Percentiles rank a stretch among this genome's conserved stretches.
These are phyloP conservation scores for Lasioglossum calceatum DNA, from an alignment of 2,888 invertebrate genomes.

Conservation along the genomic window DNA sequence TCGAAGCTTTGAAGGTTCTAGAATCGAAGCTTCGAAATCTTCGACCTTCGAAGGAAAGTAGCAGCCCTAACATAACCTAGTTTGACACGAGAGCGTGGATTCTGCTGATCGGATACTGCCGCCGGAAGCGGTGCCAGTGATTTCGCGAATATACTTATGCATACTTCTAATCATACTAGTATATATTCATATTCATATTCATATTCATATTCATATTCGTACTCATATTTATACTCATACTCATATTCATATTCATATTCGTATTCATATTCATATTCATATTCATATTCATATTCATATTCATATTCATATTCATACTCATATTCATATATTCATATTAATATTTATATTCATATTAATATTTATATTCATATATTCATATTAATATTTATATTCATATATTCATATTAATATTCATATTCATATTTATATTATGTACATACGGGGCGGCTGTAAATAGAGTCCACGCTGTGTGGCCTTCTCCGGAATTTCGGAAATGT, in stretches of 20 bases:
- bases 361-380: slow-evolving; percentile 8
- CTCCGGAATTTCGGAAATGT: neutral
- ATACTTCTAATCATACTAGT: neutral
- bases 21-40: too few species aligned
- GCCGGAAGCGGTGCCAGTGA: neutral
- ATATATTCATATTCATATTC: neutral
- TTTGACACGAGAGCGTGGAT: too few species aligned
- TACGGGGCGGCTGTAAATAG: slow-evolving; percentile 46
- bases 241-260: neutral
- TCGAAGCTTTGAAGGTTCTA: too few species aligned
- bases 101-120: neutral
- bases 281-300: too few species aligned
- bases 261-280: slow-evolving; percentile 39
- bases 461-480: slow-evolving; percentile 11
- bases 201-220: neutral
- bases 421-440: slow-evolving; percentile 53
- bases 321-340: neutral
- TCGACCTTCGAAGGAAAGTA: too few species aligned
- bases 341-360: slow-evolving; percentile 38
- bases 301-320: neutral
- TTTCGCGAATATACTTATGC: neutral
- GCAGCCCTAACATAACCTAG: too few species aligned
- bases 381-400: neutral
- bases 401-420: slow-evolving; percentile 12
- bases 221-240: too few species aligned